phyloP scores from a whole-genome alignment of 2,888 invertebrate genomes.

The Rotaria macrura region DNA sequence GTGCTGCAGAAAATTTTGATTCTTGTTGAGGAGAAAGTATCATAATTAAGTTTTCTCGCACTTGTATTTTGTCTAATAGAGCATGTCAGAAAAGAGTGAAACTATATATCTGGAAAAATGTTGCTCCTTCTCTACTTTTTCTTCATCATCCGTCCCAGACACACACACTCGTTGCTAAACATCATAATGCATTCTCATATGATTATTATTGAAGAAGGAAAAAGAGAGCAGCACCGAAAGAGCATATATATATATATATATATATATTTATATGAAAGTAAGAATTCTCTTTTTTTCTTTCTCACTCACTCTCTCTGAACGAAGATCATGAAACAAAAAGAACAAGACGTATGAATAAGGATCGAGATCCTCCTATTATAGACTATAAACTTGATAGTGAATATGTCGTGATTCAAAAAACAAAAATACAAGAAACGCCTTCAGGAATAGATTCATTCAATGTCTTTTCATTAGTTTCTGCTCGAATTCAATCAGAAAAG shows the following conservation, averaged over 20 bases:
- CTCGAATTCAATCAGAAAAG: no score
- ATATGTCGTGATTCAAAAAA: no score
- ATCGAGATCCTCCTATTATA: neutral
- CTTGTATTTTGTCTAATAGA: neutral
- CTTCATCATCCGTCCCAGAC: neutral
- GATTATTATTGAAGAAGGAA: neutral
- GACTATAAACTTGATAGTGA: no score
- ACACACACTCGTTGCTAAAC: neutral
- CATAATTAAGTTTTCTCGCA: neutral
- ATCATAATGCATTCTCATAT: neutral
- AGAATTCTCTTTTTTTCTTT: no score
- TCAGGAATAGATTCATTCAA: no score
- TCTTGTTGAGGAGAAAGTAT: neutral
- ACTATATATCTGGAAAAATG: neutral
- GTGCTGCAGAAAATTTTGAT: slow-evolving; percentile 15
- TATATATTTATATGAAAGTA: neutral
- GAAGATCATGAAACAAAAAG: neutral
- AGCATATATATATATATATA: neutral
- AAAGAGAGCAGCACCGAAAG: no score
- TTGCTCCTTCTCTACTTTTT: neutral
- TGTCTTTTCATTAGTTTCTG: no score
- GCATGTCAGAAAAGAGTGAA: neutral
- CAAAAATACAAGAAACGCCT: no score
- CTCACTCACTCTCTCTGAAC: no score
- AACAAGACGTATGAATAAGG: neutral